Conservation (phyloP, 2,888 invertebrate genomes). For the Drosophila quasianomalipes region DNA sequence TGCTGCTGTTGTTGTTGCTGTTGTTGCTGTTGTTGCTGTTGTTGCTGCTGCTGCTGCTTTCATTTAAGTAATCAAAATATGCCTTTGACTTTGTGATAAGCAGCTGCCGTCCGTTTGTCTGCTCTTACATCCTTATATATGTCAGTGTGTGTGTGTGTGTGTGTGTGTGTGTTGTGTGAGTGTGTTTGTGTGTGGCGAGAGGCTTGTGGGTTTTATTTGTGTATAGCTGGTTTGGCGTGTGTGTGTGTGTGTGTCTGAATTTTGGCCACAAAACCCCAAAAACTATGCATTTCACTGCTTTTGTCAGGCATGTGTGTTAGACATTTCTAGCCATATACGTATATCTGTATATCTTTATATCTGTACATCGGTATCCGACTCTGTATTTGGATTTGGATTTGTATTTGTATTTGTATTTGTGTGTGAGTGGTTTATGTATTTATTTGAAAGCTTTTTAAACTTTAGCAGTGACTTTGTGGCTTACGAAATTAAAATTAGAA, state of each 20-base stretch:
- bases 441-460: conserved; percentile 77
- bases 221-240: conserved; percentile 3
- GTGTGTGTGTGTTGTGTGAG: conserved; percentile 1
- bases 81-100: conserved; percentile 80
- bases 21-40: conserved; percentile 26
- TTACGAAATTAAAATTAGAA: conserved; percentile 82
- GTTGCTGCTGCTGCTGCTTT: conserved; percentile 52
- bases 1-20: conserved; percentile 32
- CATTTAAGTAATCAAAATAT: conserved; percentile 81
- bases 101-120: conserved; percentile 57
- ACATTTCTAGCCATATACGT: not conserved
- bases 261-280: conserved; percentile 74
- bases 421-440: conserved; percentile 56
- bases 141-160: conserved; percentile 1
- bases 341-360: conserved; percentile 10
- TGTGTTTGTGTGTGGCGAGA: conserved; percentile 34
- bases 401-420: conserved; percentile 44
- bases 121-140: conserved; percentile 4
- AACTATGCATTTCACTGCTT: conserved; percentile 77
- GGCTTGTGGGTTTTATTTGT: conserved; percentile 54
- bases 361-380: conserved; percentile 3
- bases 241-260: conserved; percentile 27
- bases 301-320: conserved; percentile 58
- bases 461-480: conserved; percentile 77
- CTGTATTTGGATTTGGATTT: conserved; percentile 15